These are phyloP conservation scores for Mixornis gularis DNA, from an alignment of 2,113 vertebrate genomes.

Conservation along the genomic window DNA sequence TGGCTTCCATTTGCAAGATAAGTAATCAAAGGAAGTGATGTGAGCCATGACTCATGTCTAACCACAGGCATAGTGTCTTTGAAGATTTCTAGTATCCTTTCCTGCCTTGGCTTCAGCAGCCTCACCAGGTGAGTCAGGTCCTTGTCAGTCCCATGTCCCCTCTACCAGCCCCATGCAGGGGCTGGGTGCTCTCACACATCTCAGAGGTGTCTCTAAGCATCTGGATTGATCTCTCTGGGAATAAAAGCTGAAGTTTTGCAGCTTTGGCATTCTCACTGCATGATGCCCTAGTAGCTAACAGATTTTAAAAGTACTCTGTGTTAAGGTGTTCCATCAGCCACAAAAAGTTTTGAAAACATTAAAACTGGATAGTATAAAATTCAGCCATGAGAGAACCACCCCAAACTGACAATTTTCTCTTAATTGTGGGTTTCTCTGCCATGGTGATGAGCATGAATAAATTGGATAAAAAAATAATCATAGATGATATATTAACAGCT, in stretches of 20 bases:
- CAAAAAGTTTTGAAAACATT: background rate
- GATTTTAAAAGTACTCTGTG: background rate
- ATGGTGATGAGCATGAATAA: background rate
- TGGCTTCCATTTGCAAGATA: background rate
- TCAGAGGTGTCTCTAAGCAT: background rate
- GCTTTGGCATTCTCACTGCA: background rate
- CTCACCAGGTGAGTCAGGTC: background rate
- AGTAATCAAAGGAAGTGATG: background rate
- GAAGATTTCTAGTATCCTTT: background rate
- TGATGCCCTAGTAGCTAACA: background rate
- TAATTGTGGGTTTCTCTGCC: background rate
- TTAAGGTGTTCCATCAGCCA: background rate
- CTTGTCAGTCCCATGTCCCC: background rate
- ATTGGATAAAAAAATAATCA: background rate
- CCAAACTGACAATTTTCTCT: background rate
- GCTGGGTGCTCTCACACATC: background rate
- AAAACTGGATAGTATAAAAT: background rate
- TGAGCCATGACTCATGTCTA: background rate
- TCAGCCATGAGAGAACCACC: background rate
- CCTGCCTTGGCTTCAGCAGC: background rate
- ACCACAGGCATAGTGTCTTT: background rate
- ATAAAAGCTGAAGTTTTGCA: background rate
- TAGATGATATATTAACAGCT: background rate
- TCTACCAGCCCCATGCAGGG: background rate
- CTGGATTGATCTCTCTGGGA: background rate